Percentiles rank a stretch among this genome's conserved stretches.
Conservation (phyloP, 2,797 vertebrate genomes). For the Cirrhinus molitorella region DNA sequence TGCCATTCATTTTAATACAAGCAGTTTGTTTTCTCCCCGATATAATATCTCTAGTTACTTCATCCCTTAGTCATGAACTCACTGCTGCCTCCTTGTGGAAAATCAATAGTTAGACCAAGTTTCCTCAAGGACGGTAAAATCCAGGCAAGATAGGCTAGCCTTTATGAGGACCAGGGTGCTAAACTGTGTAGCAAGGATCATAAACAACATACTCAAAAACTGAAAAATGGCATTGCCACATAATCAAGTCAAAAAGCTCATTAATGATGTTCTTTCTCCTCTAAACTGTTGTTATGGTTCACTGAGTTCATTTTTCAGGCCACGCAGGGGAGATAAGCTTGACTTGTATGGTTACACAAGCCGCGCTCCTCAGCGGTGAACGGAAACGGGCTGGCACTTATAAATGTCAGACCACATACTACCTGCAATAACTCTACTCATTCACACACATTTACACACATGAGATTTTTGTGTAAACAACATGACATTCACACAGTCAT, state of each 20-base stretch:
- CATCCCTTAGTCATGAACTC: not conserved
- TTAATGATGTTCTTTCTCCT: not conserved
- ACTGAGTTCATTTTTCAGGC: slow-evolving; percentile 16
- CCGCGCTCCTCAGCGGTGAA: not conserved
- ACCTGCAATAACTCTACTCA: slow-evolving; percentile 20
- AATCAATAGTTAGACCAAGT: not conserved
- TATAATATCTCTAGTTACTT: not conserved
- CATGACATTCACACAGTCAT: not conserved
- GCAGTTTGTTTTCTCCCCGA: too few relatives aligned
- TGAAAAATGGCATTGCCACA: not conserved
- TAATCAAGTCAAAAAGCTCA: not conserved
- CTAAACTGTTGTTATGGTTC: not conserved
- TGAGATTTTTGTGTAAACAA: not conserved
- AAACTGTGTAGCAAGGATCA: not conserved
- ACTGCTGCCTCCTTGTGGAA: not conserved
- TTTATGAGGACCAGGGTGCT: not conserved
- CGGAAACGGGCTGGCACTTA: slow-evolving; percentile 45
- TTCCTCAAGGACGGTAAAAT: not conserved
- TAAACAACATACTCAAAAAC: not conserved
- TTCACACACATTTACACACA: not conserved
- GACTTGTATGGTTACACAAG: slow-evolving; percentile 19
- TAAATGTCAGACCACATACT: slow-evolving; percentile 62
- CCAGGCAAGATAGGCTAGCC: not conserved
- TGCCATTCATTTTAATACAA: not conserved
- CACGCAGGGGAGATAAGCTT: not conserved